Percentiles rank a stretch among this genome's conserved stretches.
phyloP scores from a whole-genome alignment of 2,113 vertebrate genomes.

The Leptobrachium ailaonicum region DNA sequence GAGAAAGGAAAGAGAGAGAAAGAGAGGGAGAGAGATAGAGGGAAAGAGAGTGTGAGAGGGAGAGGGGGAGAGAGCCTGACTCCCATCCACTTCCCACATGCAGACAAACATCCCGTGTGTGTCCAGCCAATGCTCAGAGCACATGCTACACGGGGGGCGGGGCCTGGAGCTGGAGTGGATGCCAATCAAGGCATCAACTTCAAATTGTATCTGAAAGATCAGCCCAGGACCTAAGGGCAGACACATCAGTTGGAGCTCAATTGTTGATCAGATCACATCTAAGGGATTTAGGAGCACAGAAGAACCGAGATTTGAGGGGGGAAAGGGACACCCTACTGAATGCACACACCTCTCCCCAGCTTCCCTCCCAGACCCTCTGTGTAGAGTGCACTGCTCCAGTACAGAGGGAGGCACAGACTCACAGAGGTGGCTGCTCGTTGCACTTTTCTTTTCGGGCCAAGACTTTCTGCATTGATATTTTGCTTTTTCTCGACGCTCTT shows the following conservation, averaged over 20 bases:
- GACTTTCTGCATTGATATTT: slow-evolving; percentile 13
- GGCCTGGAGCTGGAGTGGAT: slow-evolving; percentile 85
- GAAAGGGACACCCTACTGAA: slow-evolving; percentile 58
- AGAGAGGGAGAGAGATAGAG: no score
- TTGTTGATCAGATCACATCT: slow-evolving; percentile 95
- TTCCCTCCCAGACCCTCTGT: slow-evolving; percentile 28
- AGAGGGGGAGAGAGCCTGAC: slow-evolving; percentile 1
- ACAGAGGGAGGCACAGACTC: slow-evolving; percentile 49
- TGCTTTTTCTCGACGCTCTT: background rate
- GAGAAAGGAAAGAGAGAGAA: no score
- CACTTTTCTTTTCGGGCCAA: slow-evolving; percentile 28
- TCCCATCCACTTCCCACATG: slow-evolving; percentile 14
- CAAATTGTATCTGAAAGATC: slow-evolving; percentile 97
- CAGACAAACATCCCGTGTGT: slow-evolving; percentile 49
- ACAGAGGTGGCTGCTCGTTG: slow-evolving; percentile 33
- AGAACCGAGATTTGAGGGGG: slow-evolving; percentile 69
- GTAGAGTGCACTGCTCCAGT: slow-evolving; percentile 51
- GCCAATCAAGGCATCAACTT: slow-evolving; percentile 99
- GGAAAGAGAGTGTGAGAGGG: no score
- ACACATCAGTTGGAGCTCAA: slow-evolving; percentile 96
- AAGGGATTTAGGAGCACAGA: slow-evolving; percentile 84
- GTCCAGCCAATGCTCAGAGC: slow-evolving; percentile 74
- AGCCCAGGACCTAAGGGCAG: slow-evolving; percentile 92
- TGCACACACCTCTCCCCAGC: slow-evolving; percentile 50
- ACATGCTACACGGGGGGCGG: slow-evolving; percentile 83